Conservation (phyloP, 30 jellyfish, hydroid and myxozoan species). For the Cassiopea andromeda region DNA sequence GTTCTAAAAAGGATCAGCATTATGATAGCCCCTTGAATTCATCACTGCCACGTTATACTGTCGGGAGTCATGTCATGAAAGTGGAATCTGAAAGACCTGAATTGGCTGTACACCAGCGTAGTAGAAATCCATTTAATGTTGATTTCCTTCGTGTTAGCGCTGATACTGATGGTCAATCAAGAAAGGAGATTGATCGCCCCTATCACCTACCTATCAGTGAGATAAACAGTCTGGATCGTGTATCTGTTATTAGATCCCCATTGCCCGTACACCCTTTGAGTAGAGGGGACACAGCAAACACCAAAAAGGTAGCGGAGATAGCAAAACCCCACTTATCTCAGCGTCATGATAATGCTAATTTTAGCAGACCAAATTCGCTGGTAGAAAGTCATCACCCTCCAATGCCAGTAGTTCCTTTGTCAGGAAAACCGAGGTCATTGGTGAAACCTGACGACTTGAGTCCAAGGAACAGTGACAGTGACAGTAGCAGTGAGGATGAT, state of each 20-base stretch:
- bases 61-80: constrained; percentile 32
- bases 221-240: constrained; percentile 52
- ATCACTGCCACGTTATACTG: constrained; percentile 41
- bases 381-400: constrained; percentile 60
- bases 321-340: constrained; percentile 9
- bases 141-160: constrained; percentile 73
- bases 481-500: constrained; percentile 62
- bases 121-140: constrained; percentile 68
- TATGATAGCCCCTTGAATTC: constrained; percentile 75
- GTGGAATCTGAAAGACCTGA: constrained; percentile 9
- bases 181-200: constrained; percentile 40
- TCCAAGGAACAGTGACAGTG: constrained; percentile 41
- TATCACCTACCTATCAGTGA: constrained; percentile 25
- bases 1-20: constrained; percentile 50
- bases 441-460: constrained; percentile 52
- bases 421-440: constrained; percentile 60
- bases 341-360: background rate
- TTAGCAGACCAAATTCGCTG: constrained; percentile 35
- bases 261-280: constrained; percentile 41
- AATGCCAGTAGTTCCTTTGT: constrained; percentile 8
- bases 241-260: constrained; percentile 65
- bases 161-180: constrained; percentile 35
- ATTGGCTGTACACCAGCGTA: constrained; percentile 13
- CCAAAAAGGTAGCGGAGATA: background rate
- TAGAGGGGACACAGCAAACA: constrained; percentile 11